phyloP scores from a whole-genome alignment of 2,888 invertebrate species.

The Crematogaster levior region DNA sequence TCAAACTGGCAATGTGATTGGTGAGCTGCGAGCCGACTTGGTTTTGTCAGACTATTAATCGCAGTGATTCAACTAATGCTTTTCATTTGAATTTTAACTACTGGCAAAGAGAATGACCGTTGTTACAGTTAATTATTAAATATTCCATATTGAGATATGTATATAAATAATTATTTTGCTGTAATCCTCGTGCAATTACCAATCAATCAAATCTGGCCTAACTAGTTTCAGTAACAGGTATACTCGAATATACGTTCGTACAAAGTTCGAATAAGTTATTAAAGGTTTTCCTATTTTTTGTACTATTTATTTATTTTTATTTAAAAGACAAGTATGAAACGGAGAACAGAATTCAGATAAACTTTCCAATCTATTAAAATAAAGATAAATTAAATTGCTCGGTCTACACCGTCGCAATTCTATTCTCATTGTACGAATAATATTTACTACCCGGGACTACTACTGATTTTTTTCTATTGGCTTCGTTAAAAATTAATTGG shows the following conservation, averaged over 20 bases:
- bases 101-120: too few relatives aligned
- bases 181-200: not conserved
- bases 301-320: not conserved
- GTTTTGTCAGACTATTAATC: too few relatives aligned
- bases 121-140: too few relatives aligned
- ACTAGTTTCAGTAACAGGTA: not conserved
- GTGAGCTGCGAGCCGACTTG: too few relatives aligned
- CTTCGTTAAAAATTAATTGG: conserved; percentile 56
- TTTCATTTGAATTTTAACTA: too few relatives aligned
- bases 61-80: too few relatives aligned
- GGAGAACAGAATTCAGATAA: not conserved
- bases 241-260: not conserved
- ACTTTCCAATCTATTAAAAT: conserved; percentile 6
- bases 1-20: too few relatives aligned
- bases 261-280: not conserved
- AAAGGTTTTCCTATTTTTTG: not conserved
- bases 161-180: not conserved
- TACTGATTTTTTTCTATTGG: conserved; percentile 10
- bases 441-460: not conserved
- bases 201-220: not conserved
- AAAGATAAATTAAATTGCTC: not conserved
- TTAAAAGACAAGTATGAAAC: not conserved
- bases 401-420: not conserved
- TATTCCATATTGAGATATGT: too few relatives aligned
- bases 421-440: conserved; percentile 6